phyloP scores from a whole-genome alignment of 2,888 invertebrate genomes.

The Gymnoscelis rufifasciata region DNA sequence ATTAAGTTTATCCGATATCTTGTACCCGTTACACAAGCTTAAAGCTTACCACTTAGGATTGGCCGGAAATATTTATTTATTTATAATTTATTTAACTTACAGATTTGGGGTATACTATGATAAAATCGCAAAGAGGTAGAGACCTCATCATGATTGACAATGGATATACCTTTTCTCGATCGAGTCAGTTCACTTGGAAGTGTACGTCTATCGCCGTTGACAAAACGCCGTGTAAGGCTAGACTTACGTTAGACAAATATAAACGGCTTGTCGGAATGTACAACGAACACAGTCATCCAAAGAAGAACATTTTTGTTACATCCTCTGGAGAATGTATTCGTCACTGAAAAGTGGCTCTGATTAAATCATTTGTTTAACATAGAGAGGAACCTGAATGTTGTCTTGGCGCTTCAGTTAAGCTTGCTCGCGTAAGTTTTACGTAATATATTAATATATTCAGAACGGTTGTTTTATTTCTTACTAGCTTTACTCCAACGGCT shows the following conservation, averaged over 20 bases:
- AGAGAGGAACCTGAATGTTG: too few relatives aligned
- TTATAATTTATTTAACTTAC: background rate
- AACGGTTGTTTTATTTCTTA: too few relatives aligned
- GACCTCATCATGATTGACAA: constrained; percentile 14
- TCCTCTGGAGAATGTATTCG: constrained; percentile 5
- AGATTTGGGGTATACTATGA: constrained; percentile 6
- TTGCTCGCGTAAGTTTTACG: too few relatives aligned
- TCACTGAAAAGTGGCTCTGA: background rate
- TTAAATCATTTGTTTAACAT: too few relatives aligned
- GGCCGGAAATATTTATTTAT: background rate
- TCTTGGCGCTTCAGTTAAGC: too few relatives aligned
- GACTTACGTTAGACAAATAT: constrained; percentile 26
- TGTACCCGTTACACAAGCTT: too few relatives aligned
- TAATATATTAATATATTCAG: too few relatives aligned
- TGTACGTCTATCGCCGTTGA: constrained; percentile 7
- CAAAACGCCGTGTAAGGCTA: constrained; percentile 33
- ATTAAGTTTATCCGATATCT: too few relatives aligned
- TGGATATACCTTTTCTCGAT: constrained; percentile 7
- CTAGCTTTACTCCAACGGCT: too few relatives aligned
- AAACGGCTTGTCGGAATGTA: constrained; percentile 18
- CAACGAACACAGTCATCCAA: constrained; percentile 34
- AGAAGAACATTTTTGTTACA: constrained; percentile 6
- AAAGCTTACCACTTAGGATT: too few relatives aligned
- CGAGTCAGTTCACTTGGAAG: constrained; percentile 10
- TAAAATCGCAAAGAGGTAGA: constrained; percentile 18